Conservation (phyloP, 2,113 vertebrate species). For the Sus scrofa region DNA sequence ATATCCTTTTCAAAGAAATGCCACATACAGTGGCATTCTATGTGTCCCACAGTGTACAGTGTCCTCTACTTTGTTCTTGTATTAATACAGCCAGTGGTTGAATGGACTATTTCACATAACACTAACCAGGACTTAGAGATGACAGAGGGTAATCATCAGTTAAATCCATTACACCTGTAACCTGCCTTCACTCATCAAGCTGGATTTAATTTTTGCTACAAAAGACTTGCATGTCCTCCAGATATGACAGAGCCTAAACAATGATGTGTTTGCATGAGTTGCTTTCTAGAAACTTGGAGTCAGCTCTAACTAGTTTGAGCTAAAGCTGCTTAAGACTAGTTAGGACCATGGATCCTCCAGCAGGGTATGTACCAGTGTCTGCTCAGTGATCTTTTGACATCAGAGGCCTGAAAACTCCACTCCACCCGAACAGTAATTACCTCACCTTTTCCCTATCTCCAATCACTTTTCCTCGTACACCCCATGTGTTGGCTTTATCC, state of each 20-base stretch:
- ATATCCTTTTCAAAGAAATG: slow-evolving; percentile 5
- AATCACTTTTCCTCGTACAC: background rate
- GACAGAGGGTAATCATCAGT: background rate
- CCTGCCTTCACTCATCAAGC: background rate
- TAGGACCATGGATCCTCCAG: background rate
- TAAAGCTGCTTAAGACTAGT: background rate
- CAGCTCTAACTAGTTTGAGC: background rate
- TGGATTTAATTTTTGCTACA: background rate
- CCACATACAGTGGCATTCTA: rapidly evolving
- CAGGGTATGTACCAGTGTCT: background rate
- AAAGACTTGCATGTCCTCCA: background rate
- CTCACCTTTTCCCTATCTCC: background rate
- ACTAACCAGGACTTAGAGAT: background rate
- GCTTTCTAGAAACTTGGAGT: background rate
- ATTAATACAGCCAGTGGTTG: background rate
- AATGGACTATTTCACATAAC: background rate
- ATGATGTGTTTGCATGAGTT: background rate
- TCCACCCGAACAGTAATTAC: background rate
- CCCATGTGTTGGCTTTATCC: background rate
- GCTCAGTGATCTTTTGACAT: background rate
- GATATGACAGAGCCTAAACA: background rate
- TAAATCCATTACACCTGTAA: background rate
- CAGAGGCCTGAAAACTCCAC: background rate
- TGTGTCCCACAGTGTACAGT: background rate
- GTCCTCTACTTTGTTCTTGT: background rate